Evolutionary conservation across 2,113 vertebrate species (phyloP).

Genomic region (Furnarius figulus): DNA sequence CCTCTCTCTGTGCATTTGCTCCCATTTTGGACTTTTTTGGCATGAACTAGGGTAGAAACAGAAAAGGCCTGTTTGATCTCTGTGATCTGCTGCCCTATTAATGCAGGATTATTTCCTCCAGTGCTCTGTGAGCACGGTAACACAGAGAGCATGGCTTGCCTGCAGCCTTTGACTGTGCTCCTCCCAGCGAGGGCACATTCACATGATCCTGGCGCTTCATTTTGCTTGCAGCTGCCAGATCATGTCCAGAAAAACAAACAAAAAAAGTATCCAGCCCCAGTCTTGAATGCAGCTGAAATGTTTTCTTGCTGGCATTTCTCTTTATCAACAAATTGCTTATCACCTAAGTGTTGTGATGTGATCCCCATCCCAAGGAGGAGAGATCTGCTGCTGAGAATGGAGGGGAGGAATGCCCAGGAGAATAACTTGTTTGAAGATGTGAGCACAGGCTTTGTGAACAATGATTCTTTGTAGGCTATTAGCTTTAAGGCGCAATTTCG

Average conservation of each 20-base stretch:
- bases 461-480: not conserved
- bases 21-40: not conserved
- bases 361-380: not conserved
- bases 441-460: not conserved
- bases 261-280: not conserved
- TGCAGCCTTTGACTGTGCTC: not conserved
- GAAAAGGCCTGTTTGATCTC: slow-evolving; percentile 5
- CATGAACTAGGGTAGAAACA: not conserved
- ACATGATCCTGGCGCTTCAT: slow-evolving; percentile 8
- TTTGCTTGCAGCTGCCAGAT: slow-evolving; percentile 38
- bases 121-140: not conserved
- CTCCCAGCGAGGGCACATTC: slow-evolving; percentile 6
- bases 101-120: slow-evolving; percentile 46
- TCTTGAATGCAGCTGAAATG: slow-evolving; percentile 14
- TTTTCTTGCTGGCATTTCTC: slow-evolving; percentile 43
- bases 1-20: not conserved
- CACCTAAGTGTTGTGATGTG: slow-evolving; percentile 3
- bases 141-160: slow-evolving; percentile 37
- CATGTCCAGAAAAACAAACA: slow-evolving; percentile 32
- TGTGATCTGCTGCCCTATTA: slow-evolving; percentile 38
- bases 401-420: not conserved
- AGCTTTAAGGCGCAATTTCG: not conserved
- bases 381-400: not conserved
- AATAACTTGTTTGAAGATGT: not conserved
- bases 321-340: slow-evolving; percentile 36